phyloP scores from a whole-genome alignment of 2,888 invertebrate species.

The Dasysyrphus tricinctus region DNA sequence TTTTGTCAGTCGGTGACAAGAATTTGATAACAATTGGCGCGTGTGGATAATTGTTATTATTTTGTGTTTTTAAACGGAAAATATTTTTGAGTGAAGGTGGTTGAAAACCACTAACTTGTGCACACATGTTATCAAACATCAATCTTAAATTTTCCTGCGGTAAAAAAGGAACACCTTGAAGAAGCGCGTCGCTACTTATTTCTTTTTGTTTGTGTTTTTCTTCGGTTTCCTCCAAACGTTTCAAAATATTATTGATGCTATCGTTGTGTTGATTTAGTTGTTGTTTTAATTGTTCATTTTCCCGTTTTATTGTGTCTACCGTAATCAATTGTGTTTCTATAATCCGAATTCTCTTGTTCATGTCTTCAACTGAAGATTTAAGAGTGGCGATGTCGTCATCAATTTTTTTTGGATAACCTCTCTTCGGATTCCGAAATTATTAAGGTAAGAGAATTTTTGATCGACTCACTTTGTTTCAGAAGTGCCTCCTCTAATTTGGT shows the following conservation, averaged over 20 bases:
- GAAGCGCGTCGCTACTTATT: slow-evolving; percentile 1
- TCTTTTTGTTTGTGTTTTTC: slow-evolving; percentile 6
- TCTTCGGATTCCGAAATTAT: slow-evolving; percentile 8
- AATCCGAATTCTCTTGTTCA: background rate
- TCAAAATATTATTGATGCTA: background rate
- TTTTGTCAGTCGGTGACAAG: slow-evolving; percentile 1
- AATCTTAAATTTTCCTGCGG: background rate
- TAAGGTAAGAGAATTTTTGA: slow-evolving; percentile 12
- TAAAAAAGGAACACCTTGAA: slow-evolving; percentile 11
- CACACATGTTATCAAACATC: too few relatives aligned
- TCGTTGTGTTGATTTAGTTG: slow-evolving; percentile 1
- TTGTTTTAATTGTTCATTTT: slow-evolving; percentile 1
- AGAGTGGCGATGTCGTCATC: background rate
- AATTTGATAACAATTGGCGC: slow-evolving; percentile 12
- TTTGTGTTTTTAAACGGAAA: slow-evolving; percentile 8
- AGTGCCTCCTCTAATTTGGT: slow-evolving; percentile 6
- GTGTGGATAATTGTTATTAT: background rate
- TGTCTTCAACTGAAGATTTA: background rate
- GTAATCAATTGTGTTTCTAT: background rate
- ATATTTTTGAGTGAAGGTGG: too few relatives aligned
- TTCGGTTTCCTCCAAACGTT: slow-evolving; percentile 1
- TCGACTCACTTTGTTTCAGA: slow-evolving; percentile 4
- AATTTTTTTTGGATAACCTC: slow-evolving; percentile 1
- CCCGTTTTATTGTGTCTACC: background rate
- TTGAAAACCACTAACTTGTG: too few relatives aligned